Percentiles rank a stretch among this genome's conserved stretches.
phyloP scores from a whole-genome alignment of 2,113 vertebrate species.

The Neotoma lepida region DNA sequence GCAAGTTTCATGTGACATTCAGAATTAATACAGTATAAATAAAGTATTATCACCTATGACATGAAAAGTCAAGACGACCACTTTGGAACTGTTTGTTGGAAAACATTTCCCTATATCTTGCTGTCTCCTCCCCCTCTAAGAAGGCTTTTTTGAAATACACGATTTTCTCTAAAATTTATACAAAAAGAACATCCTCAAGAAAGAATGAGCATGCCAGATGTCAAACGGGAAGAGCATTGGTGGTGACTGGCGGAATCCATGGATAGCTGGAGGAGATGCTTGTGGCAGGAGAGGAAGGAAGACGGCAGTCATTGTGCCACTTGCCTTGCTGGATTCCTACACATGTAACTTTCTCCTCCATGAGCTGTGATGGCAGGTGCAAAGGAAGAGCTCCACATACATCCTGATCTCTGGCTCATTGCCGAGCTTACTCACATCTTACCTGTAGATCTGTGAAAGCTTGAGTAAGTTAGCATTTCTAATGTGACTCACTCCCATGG shows the following conservation, averaged over 20 bases:
- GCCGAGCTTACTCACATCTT: background rate
- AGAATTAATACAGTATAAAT: background rate
- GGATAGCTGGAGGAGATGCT: background rate
- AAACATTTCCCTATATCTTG: background rate
- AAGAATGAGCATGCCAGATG: background rate
- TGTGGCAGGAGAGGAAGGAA: background rate
- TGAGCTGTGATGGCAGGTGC: too few relatives aligned
- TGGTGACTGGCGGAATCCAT: background rate
- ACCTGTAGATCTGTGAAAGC: background rate
- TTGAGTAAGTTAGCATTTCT: background rate
- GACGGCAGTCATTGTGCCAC: background rate
- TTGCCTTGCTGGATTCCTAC: background rate
- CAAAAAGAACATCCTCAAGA: background rate
- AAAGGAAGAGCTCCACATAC: fast-evolving
- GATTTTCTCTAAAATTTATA: background rate
- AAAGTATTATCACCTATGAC: background rate
- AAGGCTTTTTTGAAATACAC: background rate
- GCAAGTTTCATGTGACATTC: background rate
- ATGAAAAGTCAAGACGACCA: background rate
- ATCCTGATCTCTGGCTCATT: background rate
- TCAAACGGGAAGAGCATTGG: background rate
- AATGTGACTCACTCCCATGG: too few relatives aligned
- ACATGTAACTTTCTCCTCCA: background rate
- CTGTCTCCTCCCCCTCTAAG: background rate
- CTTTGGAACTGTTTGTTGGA: background rate